Evolutionary conservation across 2,113 vertebrate genomes (phyloP).

Genomic region (Rhinolophus ferrumequinum): DNA sequence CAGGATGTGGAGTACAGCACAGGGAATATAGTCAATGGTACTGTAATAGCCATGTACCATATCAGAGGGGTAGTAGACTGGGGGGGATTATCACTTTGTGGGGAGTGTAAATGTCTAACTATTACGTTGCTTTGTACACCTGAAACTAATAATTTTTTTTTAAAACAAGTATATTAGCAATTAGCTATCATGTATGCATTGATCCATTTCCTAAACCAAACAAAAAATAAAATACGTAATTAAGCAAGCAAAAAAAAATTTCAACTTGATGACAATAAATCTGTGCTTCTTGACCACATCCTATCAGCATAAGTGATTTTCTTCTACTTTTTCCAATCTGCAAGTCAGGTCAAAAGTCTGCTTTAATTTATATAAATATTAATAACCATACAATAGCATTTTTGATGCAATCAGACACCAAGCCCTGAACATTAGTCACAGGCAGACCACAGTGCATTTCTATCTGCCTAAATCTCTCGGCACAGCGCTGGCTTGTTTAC

Average conservation of each 20-base stretch:
- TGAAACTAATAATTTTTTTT: too few species aligned
- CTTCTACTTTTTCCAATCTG: constrained; percentile 9
- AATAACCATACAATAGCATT: constrained; percentile 13
- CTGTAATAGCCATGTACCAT: too few species aligned
- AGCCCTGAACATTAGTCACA: background rate
- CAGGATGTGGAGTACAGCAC: too few species aligned
- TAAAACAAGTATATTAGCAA: background rate
- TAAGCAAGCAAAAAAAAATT: background rate
- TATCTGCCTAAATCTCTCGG: background rate
- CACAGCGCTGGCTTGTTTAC: background rate
- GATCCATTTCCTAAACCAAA: background rate
- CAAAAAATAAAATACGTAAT: background rate
- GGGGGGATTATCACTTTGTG: too few species aligned
- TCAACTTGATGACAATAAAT: background rate
- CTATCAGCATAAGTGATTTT: background rate
- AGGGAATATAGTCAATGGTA: too few species aligned
- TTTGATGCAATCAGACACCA: background rate
- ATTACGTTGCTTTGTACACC: too few species aligned
- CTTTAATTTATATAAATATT: constrained; percentile 34
- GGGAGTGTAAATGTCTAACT: too few species aligned
- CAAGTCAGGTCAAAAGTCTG: background rate
- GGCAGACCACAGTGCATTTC: background rate
- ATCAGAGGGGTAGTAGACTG: too few species aligned
- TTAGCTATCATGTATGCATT: background rate
- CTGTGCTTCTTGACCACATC: background rate